phyloP scores from a whole-genome alignment of 2,797 vertebrate genomes.

The Eptatretus atami region DNA sequence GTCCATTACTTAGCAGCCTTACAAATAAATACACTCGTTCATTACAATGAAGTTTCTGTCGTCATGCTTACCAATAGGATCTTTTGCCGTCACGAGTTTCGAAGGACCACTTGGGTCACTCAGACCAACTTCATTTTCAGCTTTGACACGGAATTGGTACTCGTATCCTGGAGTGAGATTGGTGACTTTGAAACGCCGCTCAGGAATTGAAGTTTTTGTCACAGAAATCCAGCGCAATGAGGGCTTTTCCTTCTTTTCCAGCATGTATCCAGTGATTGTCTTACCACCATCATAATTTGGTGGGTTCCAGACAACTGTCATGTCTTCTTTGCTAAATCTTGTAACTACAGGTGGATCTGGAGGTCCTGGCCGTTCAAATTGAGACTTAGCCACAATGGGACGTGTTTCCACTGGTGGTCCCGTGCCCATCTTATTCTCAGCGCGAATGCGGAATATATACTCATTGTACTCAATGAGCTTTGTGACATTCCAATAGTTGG shows the following conservation, averaged over 20 bases:
- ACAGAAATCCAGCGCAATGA: conserved; percentile 54
- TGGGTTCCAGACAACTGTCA: conserved; percentile 69
- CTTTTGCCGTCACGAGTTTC: conserved; percentile 52
- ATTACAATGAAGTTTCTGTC: conserved; percentile 7
- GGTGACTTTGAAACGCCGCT: conserved; percentile 43
- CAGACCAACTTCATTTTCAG: conserved; percentile 76
- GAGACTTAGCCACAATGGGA: conserved; percentile 52
- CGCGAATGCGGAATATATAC: conserved; percentile 76
- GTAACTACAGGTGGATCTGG: conserved; percentile 63
- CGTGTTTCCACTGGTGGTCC: conserved; percentile 66
- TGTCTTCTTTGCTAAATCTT: conserved; percentile 60
- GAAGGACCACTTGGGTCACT: conserved; percentile 64
- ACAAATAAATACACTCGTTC: conserved; percentile 5
- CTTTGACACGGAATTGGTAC: conserved; percentile 89
- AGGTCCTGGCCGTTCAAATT: conserved; percentile 44
- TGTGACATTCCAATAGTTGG: conserved; percentile 39
- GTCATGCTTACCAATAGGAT: conserved; percentile 40
- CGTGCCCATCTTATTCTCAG: conserved; percentile 94
- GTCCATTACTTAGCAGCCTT: too few species aligned
- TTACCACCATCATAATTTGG: conserved; percentile 76
- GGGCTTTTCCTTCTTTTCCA: conserved; percentile 73
- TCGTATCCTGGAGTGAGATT: conserved; percentile 64
- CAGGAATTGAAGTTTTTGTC: conserved; percentile 42
- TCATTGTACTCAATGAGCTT: conserved; percentile 79
- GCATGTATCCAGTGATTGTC: conserved; percentile 56